phyloP scores from a whole-genome alignment of 2,113 vertebrate genomes.

The Crotophaga sulcirostris region DNA sequence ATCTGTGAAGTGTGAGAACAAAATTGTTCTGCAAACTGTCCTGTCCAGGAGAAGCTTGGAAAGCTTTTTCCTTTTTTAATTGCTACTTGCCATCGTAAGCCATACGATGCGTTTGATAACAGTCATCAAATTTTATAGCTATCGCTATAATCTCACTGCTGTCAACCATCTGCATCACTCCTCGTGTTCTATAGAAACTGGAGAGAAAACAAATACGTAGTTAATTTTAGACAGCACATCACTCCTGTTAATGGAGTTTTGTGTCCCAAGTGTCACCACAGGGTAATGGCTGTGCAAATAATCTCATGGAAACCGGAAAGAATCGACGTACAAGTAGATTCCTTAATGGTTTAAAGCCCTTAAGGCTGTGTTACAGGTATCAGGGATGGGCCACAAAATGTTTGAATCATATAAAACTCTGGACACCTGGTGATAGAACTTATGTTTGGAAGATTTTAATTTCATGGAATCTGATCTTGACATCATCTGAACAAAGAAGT shows the following conservation, averaged over 20 bases:
- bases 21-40: not conserved
- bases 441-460: not conserved
- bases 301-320: not conserved
- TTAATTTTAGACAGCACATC: slow-evolving; percentile 52
- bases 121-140: slow-evolving; percentile 63
- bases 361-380: not conserved
- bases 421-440: not conserved
- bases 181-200: not conserved
- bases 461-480: not conserved
- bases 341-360: not conserved
- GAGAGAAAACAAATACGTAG: slow-evolving; percentile 36
- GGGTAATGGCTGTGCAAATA: slow-evolving; percentile 11
- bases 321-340: not conserved
- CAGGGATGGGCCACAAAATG: not conserved
- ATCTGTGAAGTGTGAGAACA: not conserved
- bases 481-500: not conserved
- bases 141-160: slow-evolving; percentile 48
- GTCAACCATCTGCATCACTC: slow-evolving; percentile 59
- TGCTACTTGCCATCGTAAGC: slow-evolving; percentile 41
- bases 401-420: not conserved
- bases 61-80: slow-evolving; percentile 3
- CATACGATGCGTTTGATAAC: slow-evolving; percentile 57
- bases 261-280: not conserved
- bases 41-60: not conserved
- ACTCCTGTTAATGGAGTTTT: slow-evolving; percentile 31